Percentiles rank a stretch among this genome's conserved stretches.
These are phyloP conservation scores for Chrysolina haemoptera DNA, from an alignment of 2,888 invertebrate species.

Conservation along the genomic window DNA sequence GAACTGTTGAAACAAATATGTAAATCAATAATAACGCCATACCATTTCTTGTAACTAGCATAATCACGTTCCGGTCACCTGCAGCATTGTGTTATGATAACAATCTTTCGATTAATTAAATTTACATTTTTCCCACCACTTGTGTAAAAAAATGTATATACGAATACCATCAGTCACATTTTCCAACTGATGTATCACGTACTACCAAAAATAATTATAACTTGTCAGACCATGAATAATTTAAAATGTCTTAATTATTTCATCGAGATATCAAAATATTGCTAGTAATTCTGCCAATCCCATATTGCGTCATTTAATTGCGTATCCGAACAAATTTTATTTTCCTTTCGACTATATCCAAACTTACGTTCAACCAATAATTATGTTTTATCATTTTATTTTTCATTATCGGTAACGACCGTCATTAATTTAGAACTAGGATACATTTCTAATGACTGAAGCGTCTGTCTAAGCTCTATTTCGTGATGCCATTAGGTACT, in stretches of 20 bases:
- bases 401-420: constrained; percentile 24
- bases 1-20: too few species aligned
- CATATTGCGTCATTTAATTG: not conserved
- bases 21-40: too few species aligned
- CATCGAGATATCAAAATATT: constrained; percentile 8
- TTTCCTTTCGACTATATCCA: not conserved
- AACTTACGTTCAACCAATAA: constrained; percentile 15
- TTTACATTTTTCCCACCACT: not conserved
- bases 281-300: constrained; percentile 14
- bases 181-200: constrained; percentile 17
- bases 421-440: constrained; percentile 23
- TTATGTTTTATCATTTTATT: constrained; percentile 20
- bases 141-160: not conserved
- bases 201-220: constrained; percentile 1
- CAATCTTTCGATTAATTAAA: not conserved
- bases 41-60: too few species aligned
- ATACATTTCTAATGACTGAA: constrained; percentile 30
- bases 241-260: constrained; percentile 21
- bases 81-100: constrained; percentile 3
- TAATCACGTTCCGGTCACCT: too few species aligned
- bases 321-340: constrained; percentile 12
- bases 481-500: constrained; percentile 32
- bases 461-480: constrained; percentile 27
- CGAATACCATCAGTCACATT: not conserved
- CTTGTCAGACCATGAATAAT: constrained; percentile 9